Evolutionary conservation across 2,888 invertebrate species (phyloP).

Genomic region (Subacronicta megacephala): DNA sequence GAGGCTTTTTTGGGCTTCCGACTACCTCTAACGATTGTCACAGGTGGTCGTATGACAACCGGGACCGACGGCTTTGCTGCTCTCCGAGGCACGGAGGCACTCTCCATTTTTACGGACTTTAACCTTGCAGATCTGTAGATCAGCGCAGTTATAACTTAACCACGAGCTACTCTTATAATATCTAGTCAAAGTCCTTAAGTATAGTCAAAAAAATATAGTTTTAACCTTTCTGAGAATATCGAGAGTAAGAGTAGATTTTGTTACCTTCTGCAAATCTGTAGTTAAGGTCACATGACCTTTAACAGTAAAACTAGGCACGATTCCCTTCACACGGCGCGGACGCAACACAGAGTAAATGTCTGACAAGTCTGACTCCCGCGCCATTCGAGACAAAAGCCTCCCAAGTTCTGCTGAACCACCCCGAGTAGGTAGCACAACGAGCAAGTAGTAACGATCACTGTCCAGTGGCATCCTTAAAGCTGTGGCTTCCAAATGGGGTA

Average conservation of each 20-base stretch:
- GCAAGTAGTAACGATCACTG: slow-evolving; percentile 93
- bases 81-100: too few species aligned
- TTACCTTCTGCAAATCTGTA: slow-evolving; percentile 94
- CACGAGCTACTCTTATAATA: background rate
- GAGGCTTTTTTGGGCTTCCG: too few species aligned
- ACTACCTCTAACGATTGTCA: too few species aligned
- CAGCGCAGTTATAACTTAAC: too few species aligned
- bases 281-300: slow-evolving; percentile 94
- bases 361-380: slow-evolving; percentile 90
- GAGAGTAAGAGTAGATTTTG: background rate
- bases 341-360: slow-evolving; percentile 92
- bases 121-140: too few species aligned
- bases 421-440: slow-evolving; percentile 92
- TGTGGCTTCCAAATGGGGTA: slow-evolving; percentile 92
- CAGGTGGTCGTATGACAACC: too few species aligned
- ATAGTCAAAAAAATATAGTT: background rate
- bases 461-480: slow-evolving; percentile 94
- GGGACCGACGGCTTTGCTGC: too few species aligned
- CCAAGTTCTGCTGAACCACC: slow-evolving; percentile 90
- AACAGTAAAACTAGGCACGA: slow-evolving; percentile 94
- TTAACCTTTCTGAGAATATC: background rate
- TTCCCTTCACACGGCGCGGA: slow-evolving; percentile 92
- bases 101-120: too few species aligned
- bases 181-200: too few species aligned
- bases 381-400: slow-evolving; percentile 91